Base-by-base conservation (phyloP, 2,797 vertebrate species). In the Pogoniulus pusillus region DNA sequence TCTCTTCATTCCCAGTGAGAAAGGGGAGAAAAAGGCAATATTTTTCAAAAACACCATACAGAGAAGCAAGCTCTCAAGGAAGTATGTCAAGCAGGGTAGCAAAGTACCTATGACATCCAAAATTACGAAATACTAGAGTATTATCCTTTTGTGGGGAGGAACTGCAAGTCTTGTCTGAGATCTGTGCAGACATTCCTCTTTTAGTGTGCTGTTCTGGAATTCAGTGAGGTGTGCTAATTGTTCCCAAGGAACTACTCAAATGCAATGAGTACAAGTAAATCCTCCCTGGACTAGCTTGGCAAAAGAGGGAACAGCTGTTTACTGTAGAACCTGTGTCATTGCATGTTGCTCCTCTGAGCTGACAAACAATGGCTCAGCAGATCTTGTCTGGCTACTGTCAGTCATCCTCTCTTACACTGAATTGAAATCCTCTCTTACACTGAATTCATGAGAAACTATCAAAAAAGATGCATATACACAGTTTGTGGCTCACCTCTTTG, bases 401-500 rank as follows among this genome's bases (percentile, higher is more conserved):
- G 47, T 37, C 65, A 66, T 23, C 11, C 12, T 76, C 35, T 19
- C 81, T 85, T 68, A 24, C 9, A 10, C 64, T 73, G 62, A 74
- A 12, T 47, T 17, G n/a, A n/a, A n/a, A 66, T 23, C 11, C 12
- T 76, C 35, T 19, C 81, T 85, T 68, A 24, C 9, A 10, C 64
- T 73, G 62, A 74, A 12, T 47, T 17, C 17, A 8, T 1, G 6
- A 49, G n/a, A 74, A 75, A 60, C 7, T 47, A 14, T 39, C 87
- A 63, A 43, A 53, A 80, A 26, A 47, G 37, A 4, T 32, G 19
- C 13, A 17, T 2, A 1, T 43, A 2, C 27, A 6, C 16, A 35
- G 59, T 18, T 81, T 35, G 57, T 0, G 3, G 16, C 96, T 96
- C 72, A 99, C 99, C 98, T 99, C 93, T 53, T 93, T 90, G 41